A percentile compares a stretch with the other conserved stretches of the same genome.
These are phyloP conservation scores for Gallinago stenura DNA, from an alignment of 2,797 vertebrate species.

Conservation along the genomic window DNA sequence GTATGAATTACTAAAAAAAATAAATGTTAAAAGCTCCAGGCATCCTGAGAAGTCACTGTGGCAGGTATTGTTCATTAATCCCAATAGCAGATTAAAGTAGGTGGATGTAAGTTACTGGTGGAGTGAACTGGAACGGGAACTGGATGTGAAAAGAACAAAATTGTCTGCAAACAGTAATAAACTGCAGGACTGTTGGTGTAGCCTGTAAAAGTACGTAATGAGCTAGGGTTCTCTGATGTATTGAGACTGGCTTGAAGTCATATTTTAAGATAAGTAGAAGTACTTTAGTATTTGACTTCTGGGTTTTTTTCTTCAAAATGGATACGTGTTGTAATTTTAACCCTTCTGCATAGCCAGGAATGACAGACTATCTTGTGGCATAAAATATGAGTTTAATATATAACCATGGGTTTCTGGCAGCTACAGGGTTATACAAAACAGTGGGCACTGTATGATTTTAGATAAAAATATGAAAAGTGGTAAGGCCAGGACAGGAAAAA, in stretches of 20 bases:
- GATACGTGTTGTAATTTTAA: accelerated
- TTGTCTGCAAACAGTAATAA: background rate
- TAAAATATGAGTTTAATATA: background rate
- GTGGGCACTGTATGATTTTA: background rate
- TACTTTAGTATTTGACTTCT: background rate
- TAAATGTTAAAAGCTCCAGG: background rate
- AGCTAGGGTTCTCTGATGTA: background rate
- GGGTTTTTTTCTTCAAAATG: background rate
- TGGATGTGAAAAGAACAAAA: background rate
- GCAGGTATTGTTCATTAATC: background rate
- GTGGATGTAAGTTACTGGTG: background rate
- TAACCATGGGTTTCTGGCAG: background rate
- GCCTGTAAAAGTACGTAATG: background rate
- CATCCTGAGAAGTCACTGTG: background rate
- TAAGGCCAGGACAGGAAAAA: background rate
- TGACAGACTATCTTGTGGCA: background rate
- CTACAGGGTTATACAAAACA: background rate
- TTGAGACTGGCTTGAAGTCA: background rate
- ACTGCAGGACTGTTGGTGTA: background rate
- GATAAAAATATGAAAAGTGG: background rate
- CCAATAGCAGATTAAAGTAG: background rate
- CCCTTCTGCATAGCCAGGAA: background rate
- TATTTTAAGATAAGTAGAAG: background rate
- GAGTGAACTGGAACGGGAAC: background rate
- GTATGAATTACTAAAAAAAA: background rate